Conservation (phyloP, 1,140 invertebrate species). For the Phenacoccus solenopsis region DNA sequence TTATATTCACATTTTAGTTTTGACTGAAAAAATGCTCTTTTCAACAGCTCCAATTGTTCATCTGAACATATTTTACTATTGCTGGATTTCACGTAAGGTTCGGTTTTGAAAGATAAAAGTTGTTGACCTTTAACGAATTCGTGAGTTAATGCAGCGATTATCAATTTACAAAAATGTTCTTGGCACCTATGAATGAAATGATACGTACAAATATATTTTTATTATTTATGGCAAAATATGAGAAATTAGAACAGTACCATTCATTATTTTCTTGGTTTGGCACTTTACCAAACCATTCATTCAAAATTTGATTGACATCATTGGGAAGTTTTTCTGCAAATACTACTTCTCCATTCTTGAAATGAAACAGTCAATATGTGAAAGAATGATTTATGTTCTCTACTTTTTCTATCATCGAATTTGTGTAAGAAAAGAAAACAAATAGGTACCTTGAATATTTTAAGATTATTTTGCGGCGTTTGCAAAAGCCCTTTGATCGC, state of each 20-base stretch:
- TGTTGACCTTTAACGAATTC: neutral
- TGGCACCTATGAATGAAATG: neutral
- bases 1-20: neutral
- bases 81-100: neutral
- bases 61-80: neutral
- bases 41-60: neutral
- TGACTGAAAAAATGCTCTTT: neutral
- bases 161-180: neutral
- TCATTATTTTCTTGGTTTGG: neutral
- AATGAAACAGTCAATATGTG: neutral
- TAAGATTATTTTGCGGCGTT: constrained; percentile 21
- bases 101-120: neutral
- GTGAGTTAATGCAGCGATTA: neutral
- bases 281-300: neutral
- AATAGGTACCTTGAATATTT: constrained; percentile 4
- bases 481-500: neutral
- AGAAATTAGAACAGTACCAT: neutral
- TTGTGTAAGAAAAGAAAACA: neutral
- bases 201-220: neutral
- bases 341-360: neutral
- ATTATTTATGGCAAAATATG: neutral
- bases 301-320: neutral
- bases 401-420: neutral
- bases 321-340: neutral
- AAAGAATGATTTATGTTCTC: neutral